Evolutionary conservation across 2,113 vertebrate genomes (phyloP), one percentile per base, ranked within the genome.

Genomic region (Perca flavescens): DNA sequence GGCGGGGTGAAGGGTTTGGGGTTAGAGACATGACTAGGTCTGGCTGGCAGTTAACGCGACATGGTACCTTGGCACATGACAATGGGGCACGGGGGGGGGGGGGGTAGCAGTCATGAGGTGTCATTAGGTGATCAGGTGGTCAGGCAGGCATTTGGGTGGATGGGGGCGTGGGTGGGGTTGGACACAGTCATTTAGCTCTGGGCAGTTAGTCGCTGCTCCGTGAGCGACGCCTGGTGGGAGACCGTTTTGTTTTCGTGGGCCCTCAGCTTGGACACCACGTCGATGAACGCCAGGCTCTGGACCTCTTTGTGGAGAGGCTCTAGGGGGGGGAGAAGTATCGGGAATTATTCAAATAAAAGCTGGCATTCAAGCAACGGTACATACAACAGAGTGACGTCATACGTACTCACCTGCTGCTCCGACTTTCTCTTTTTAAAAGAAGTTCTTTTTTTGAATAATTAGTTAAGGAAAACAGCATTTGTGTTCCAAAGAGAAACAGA

Each of bases 221-320:
- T 99, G 85, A 99, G 96, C 31, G 96, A 99, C 58, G 98, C 98
- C 96, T 99, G 98, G 73, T 99, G 98, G 56, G 98, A 97, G 28
- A 99, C 98, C 53, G 96, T 98, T 95, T 99, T 99, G 96, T 99
- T 99, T 92, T 99, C 98, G 1, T 99, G 97, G 84, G 96, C 96
- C 79, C 98, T 95, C 81, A 99, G 97, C 91, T 97, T 97, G 73
- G 97, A 97, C 80, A 99, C 87, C n/a, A 99, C 96, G 65, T 99
- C 97, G 86, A 97, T 96, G 86, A 99, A 98, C 0, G 96, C 95
- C 96, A 99, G 92, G 91, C 94, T 96, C 92, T 97, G 97, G 64
- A 99, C 96, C 94, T 99, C 97, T 91, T 97, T 98, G 84, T 97
- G 96, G 16, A 96, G 94, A 11, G 95, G 95, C 69, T 96, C 96